Base-by-base conservation (phyloP, 2,888 invertebrate species). In the Agonopterix heracliana region DNA sequence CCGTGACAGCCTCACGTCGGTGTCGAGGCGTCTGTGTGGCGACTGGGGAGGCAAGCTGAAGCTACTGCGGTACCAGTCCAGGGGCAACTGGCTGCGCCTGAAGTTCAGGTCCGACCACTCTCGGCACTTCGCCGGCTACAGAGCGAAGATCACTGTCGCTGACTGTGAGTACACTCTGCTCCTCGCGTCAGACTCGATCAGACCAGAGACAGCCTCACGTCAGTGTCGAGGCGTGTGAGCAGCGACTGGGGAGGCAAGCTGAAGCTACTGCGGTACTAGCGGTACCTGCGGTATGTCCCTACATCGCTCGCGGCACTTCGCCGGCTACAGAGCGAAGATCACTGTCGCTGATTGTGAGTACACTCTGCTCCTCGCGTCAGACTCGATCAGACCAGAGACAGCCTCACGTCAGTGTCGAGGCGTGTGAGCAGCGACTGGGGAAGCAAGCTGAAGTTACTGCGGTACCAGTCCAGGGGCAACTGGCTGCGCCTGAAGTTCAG, bases 361-460 rank as follows among this genome's bases (percentile, higher is more conserved):
- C n/a, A 72, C 71, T 0, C 71, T 74, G 0, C 65, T 86, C 0
- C 75, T 81, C 0, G 81, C 81, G 40, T 84, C 86, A 0, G 85
- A 84, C 60, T 61, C 83, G 1, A 66, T 78, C 10, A 81, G 86
- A 55, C 66, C 13, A 71, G 81, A 0, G 81, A 81, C 41, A 61
- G 63, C 2, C 70, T 71, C 52, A 61, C 68, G 34, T 55, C 65
- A 3, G 69, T 63, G 41, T 82, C 89, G 9, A 76, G 90, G 4
- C 88, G 92, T 0, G 80, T 93, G 7, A 96, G 95, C 73, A 95
- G 95, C 10, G 94, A 96, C 78, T 95, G 95, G 94, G 93, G 93
- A 62, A 91, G 92, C 34, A 93, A 93, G 67, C 85, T 95, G 50
- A 96, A 95, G 71, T 84, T 95, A 14, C 80, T 95, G 45, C 90